Conservation (phyloP, 2,113 vertebrate genomes). For the Protobothrops mucrosquamatus region DNA sequence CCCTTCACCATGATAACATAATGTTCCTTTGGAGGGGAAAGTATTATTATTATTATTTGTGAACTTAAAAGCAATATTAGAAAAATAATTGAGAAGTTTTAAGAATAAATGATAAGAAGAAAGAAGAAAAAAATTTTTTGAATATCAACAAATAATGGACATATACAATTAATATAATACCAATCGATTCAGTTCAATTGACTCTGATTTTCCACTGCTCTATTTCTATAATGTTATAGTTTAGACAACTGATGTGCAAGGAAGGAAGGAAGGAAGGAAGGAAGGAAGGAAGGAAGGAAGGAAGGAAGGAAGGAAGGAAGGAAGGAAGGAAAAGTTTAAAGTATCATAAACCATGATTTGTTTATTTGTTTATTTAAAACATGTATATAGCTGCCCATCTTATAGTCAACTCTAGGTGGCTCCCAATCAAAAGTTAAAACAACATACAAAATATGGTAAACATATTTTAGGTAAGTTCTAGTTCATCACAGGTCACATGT, state of each 20-base stretch:
- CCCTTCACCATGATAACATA: neutral
- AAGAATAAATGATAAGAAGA: neutral
- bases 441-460: neutral
- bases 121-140: neutral
- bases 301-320: too few species aligned
- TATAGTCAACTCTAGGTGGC: neutral
- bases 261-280: too few species aligned
- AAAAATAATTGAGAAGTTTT: neutral
- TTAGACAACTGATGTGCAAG: neutral
- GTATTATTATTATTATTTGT: neutral
- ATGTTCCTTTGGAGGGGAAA: neutral
- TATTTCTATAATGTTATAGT: slow-evolving; percentile 13
- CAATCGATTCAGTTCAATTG: neutral
- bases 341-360: neutral
- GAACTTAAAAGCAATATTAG: neutral
- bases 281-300: too few species aligned
- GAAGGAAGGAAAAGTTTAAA: neutral
- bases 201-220: slow-evolving; percentile 13
- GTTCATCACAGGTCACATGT: neutral
- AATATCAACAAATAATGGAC: neutral
- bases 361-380: neutral
- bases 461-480: neutral
- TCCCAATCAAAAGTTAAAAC: neutral
- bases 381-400: neutral
- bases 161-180: neutral